Evolutionary conservation across 2,888 invertebrate genomes (phyloP).

Genomic region (Odontocerum albicorne): DNA sequence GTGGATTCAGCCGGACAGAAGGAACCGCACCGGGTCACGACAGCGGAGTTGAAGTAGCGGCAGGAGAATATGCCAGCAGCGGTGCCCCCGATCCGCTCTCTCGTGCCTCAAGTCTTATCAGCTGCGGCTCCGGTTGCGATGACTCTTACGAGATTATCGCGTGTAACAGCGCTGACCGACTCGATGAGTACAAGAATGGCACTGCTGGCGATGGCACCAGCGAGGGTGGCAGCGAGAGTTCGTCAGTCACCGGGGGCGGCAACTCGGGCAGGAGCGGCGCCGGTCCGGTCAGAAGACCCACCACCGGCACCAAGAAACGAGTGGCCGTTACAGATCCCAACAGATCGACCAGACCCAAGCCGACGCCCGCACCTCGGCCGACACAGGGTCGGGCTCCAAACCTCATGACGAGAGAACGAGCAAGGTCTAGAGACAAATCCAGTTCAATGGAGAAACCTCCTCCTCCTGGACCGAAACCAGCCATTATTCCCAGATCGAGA

Average conservation of each 20-base stretch:
- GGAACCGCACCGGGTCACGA: slow-evolving; percentile 69
- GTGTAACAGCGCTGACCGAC: slow-evolving; percentile 41
- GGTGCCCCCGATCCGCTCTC: slow-evolving; percentile 66
- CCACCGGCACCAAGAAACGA: slow-evolving; percentile 53
- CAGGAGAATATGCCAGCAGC: slow-evolving; percentile 69
- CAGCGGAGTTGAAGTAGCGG: slow-evolving; percentile 75
- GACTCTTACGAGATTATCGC: slow-evolving; percentile 47
- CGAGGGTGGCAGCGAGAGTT: slow-evolving; percentile 78
- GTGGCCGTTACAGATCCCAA: slow-evolving; percentile 57
- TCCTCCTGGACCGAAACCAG: slow-evolving; percentile 48
- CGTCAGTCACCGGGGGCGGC: slow-evolving; percentile 63
- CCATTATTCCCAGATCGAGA: slow-evolving; percentile 44
- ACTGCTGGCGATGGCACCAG: slow-evolving; percentile 57
- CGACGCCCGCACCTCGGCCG: slow-evolving; percentile 56
- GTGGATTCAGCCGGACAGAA: neutral
- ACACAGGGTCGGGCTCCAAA: slow-evolving; percentile 55
- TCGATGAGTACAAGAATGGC: slow-evolving; percentile 44
- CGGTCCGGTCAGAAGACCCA: slow-evolving; percentile 51
- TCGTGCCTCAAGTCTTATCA: slow-evolving; percentile 77
- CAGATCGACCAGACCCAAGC: slow-evolving; percentile 52
- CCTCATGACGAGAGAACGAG: slow-evolving; percentile 59
- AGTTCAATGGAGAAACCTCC: slow-evolving; percentile 53
- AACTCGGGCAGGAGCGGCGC: slow-evolving; percentile 41
- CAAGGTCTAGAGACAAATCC: slow-evolving; percentile 62
- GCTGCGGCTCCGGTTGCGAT: slow-evolving; percentile 74